Conservation (phyloP, 2,113 vertebrate species). For the Hippocampus barbouri region DNA sequence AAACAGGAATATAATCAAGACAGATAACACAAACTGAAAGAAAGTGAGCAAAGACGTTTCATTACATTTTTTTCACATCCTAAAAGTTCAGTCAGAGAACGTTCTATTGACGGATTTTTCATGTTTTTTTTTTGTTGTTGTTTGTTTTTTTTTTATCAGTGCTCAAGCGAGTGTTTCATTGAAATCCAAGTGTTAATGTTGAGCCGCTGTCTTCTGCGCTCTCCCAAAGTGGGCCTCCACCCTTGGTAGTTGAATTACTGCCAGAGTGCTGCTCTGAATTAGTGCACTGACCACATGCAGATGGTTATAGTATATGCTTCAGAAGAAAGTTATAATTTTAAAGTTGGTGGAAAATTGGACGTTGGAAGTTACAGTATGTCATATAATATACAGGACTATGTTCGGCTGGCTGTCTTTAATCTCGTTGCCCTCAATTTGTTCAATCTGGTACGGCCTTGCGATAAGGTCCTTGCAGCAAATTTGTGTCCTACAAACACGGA, state of each 20-base stretch:
- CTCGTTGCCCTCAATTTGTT: background rate
- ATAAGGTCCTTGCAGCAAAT: background rate
- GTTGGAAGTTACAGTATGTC: background rate
- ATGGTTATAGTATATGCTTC: slow-evolving; percentile 35
- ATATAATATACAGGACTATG: background rate
- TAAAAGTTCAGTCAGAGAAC: background rate
- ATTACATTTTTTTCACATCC: background rate
- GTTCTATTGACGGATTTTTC: background rate
- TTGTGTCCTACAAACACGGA: background rate
- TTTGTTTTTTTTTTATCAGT: background rate
- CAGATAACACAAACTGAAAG: background rate
- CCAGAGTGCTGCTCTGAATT: slow-evolving; percentile 48
- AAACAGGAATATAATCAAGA: too few relatives aligned
- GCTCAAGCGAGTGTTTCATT: background rate
- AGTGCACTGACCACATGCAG: slow-evolving; percentile 45
- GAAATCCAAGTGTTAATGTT: background rate
- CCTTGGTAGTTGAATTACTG: slow-evolving; percentile 25
- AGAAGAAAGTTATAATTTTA: slow-evolving; percentile 39
- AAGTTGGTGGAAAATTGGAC: slow-evolving; percentile 21
- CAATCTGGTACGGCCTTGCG: background rate
- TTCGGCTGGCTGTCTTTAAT: background rate
- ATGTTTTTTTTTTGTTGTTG: too few relatives aligned
- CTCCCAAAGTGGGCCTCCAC: slow-evolving; percentile 36
- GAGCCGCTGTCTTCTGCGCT: background rate
- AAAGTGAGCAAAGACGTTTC: background rate